Conservation (phyloP, 2,888 invertebrate genomes). For the Idaea dimidiata region DNA sequence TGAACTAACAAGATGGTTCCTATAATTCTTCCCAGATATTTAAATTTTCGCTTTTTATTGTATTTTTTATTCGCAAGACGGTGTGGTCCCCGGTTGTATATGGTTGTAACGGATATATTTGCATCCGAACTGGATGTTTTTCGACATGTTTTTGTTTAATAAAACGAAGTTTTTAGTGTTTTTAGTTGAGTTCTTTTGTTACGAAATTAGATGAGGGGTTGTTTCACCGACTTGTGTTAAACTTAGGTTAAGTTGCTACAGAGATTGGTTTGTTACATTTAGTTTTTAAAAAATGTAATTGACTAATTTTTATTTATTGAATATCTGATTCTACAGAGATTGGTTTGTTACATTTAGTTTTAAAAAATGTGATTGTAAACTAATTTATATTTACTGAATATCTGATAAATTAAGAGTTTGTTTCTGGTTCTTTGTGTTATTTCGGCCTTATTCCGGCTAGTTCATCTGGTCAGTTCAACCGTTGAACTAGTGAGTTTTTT, state of each 20-base stretch:
- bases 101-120: slow-evolving; percentile 67
- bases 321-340: no score
- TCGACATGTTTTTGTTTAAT: slow-evolving; percentile 58
- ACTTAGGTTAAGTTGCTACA: slow-evolving; percentile 13
- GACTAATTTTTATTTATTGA: no score
- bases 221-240: slow-evolving; percentile 28
- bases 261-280: no score
- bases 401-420: no score
- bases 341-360: no score
- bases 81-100: slow-evolving; percentile 71
- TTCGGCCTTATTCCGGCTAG: no score
- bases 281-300: no score
- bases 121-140: slow-evolving; percentile 65
- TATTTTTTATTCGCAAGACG: slow-evolving; percentile 27
- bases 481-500: no score
- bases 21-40: slow-evolving; percentile 69
- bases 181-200: slow-evolving; percentile 55
- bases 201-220: slow-evolving; percentile 42
- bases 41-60: slow-evolving; percentile 51
- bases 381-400: no score
- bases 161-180: slow-evolving; percentile 56
- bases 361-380: no score
- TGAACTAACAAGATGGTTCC: slow-evolving; percentile 65
- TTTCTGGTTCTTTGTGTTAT: background rate
- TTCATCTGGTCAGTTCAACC: no score